Percentiles rank a stretch among this genome's conserved stretches.
These are phyloP conservation scores for Crax fasciolata DNA, from an alignment of 2,797 vertebrate species.

Conservation along the genomic window DNA sequence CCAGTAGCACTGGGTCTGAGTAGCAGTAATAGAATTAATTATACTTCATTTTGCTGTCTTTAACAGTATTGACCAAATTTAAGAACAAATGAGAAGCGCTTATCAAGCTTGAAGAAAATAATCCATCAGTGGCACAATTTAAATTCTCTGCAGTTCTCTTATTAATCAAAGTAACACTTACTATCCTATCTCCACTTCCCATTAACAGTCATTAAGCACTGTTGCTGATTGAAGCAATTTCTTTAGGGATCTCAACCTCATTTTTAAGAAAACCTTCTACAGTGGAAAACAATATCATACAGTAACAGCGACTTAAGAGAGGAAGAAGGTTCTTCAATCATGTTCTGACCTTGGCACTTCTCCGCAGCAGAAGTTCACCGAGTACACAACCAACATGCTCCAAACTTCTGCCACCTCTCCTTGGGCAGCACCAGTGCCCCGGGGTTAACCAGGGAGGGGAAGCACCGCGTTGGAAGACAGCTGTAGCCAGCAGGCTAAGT, in stretches of 20 bases:
- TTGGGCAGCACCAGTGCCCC: background rate
- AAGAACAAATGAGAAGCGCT: slow-evolving; percentile 91
- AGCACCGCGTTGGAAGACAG: background rate
- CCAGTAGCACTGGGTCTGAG: slow-evolving; percentile 83
- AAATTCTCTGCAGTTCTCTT: slow-evolving; percentile 91
- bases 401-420: slow-evolving; percentile 61
- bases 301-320: slow-evolving; percentile 78
- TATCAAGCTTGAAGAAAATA: slow-evolving; percentile 93
- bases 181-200: slow-evolving; percentile 92
- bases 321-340: slow-evolving; percentile 85
- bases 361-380: slow-evolving; percentile 75
- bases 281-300: slow-evolving; percentile 88
- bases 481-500: slow-evolving; percentile 7
- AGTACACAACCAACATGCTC: slow-evolving; percentile 55
- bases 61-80: slow-evolving; percentile 93
- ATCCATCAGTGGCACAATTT: slow-evolving; percentile 92
- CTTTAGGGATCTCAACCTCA: slow-evolving; percentile 90
- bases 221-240: slow-evolving; percentile 92
- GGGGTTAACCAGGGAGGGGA: background rate
- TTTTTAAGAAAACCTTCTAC: slow-evolving; percentile 88
- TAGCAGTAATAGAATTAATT: slow-evolving; percentile 89
- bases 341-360: slow-evolving; percentile 86
- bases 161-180: slow-evolving; percentile 92
- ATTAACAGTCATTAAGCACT: slow-evolving; percentile 91
- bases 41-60: slow-evolving; percentile 91